A percentile compares a stretch with the other conserved stretches of the same genome.
Evolutionary conservation across 2,113 vertebrate genomes (phyloP).

Genomic region (Engystomops pustulosus): DNA sequence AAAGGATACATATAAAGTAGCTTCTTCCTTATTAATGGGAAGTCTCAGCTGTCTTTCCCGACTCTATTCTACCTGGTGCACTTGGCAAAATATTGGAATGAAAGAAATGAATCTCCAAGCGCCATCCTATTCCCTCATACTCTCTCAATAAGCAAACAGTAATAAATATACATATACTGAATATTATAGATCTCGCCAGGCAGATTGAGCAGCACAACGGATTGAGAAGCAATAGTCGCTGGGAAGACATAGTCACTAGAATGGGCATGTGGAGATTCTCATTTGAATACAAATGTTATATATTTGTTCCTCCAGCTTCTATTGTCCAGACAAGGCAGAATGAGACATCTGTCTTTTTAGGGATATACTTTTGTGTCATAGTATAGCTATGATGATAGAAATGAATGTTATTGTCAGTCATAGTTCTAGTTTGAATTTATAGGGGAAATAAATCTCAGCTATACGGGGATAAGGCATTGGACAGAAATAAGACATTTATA

Average conservation of each 20-base stretch:
- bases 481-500: neutral
- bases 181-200: constrained; percentile 30
- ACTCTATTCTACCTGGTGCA: constrained; percentile 29
- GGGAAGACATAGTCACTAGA: constrained; percentile 27
- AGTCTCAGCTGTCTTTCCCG: constrained; percentile 47
- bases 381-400: neutral
- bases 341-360: neutral
- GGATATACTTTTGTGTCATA: constrained; percentile 1
- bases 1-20: neutral
- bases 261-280: constrained; percentile 42
- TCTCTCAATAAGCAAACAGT: constrained; percentile 46
- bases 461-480: neutral
- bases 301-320: neutral
- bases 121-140: constrained; percentile 18
- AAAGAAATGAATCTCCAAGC: constrained; percentile 30
- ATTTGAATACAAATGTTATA: constrained; percentile 48
- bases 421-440: neutral
- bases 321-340: neutral
- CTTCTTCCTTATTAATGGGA: constrained; percentile 19
- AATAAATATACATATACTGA: constrained; percentile 53
- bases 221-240: constrained; percentile 26
- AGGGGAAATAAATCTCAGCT: neutral
- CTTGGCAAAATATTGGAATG: constrained; percentile 44
- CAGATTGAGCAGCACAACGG: constrained; percentile 32
- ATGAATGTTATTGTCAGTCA: neutral